Percentiles rank a stretch among this genome's conserved stretches.
Evolutionary conservation across 2,888 invertebrate genomes (phyloP).

Genomic region (Orthonychiurus folsomi): DNA sequence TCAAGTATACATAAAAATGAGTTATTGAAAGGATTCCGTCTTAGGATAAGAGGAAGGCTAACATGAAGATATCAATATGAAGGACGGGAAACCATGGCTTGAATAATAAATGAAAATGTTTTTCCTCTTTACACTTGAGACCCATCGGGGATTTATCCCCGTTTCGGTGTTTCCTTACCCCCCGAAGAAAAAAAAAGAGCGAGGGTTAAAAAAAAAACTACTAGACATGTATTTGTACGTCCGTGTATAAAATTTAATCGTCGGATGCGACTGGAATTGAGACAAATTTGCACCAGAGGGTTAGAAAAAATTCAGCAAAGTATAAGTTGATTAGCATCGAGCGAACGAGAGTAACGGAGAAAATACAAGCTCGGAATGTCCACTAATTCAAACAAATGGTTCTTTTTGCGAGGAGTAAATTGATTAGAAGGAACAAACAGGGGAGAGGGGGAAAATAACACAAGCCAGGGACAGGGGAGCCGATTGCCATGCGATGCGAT

Average conservation of each 20-base stretch:
- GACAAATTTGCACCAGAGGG: slow-evolving; percentile 41
- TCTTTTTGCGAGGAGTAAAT: slow-evolving; percentile 39
- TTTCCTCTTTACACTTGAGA: neutral
- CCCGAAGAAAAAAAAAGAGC: neutral
- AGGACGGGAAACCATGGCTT: neutral
- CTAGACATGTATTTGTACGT: neutral
- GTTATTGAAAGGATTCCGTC: neutral
- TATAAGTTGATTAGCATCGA: slow-evolving; percentile 36
- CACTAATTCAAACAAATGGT: slow-evolving; percentile 42
- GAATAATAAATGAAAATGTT: neutral
- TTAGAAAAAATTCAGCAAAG: slow-evolving; percentile 38
- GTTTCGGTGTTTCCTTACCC: no score
- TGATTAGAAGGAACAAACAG: slow-evolving; percentile 36
- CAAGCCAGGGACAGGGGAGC: no score
- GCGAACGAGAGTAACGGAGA: no score
- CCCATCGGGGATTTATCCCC: no score
- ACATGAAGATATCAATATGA: no score
- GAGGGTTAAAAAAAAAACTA: neutral
- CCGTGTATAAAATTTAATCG: neutral
- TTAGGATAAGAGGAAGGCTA: no score
- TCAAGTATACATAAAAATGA: neutral
- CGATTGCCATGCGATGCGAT: no score
- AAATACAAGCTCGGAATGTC: slow-evolving; percentile 24
- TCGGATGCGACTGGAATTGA: slow-evolving; percentile 26
- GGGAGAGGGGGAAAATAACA: slow-evolving; percentile 31